Conservation (phyloP, 2,113 vertebrate species). For the Oxygymnocypris stewartii region DNA sequence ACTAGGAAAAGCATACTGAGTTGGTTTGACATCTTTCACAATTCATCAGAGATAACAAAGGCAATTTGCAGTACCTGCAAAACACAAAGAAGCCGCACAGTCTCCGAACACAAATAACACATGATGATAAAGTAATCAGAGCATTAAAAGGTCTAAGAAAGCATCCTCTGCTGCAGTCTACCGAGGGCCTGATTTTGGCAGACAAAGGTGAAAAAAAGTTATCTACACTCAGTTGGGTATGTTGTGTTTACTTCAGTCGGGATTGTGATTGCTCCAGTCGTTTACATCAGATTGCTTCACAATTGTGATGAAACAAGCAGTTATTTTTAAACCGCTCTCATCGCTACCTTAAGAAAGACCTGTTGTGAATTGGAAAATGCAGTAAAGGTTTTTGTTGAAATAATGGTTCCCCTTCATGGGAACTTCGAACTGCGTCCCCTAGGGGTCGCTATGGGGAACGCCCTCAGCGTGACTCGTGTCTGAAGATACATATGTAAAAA, state of each 20-base stretch:
- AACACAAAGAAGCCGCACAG: not conserved
- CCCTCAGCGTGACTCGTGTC: too few species aligned
- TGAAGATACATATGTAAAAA: too few species aligned
- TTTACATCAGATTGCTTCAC: constrained; percentile 33
- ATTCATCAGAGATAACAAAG: constrained; percentile 58
- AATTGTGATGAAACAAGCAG: constrained; percentile 11
- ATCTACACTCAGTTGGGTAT: not conserved
- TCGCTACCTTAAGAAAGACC: constrained; percentile 4
- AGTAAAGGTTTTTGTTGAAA: constrained; percentile 8
- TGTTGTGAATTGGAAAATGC: constrained; percentile 15
- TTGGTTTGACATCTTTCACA: constrained; percentile 56
- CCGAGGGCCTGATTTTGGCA: constrained; percentile 1
- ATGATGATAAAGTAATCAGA: constrained; percentile 25
- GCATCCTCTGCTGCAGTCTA: constrained; percentile 18
- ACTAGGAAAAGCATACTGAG: constrained; percentile 40
- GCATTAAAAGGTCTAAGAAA: constrained; percentile 42
- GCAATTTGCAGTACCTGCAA: constrained; percentile 52
- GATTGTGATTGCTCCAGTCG: constrained; percentile 30
- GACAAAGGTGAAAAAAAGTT: constrained; percentile 19
- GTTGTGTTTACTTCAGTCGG: constrained; percentile 19
- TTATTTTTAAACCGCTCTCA: constrained; percentile 35
- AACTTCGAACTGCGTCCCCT: too few species aligned
- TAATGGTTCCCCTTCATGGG: too few species aligned
- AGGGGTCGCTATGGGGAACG: too few species aligned
- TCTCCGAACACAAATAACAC: not conserved